Evolutionary conservation across 23 tunicate genomes (phyloP).

Genomic region (Corella eumyota): DNA sequence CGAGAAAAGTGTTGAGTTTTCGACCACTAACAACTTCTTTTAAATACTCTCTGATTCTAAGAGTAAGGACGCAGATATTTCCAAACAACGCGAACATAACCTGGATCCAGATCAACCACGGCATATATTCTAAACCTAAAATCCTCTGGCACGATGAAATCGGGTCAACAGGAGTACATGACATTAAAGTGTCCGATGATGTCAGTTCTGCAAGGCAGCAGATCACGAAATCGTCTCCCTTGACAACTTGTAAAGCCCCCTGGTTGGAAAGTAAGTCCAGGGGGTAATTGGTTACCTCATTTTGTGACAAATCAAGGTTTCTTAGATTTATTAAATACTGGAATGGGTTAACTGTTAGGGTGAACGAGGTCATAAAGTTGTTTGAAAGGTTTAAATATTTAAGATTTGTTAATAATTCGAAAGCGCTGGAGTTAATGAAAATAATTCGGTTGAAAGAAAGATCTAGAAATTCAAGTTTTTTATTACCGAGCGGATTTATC

Average conservation of each 20-base stretch:
- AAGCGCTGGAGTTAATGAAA: too few relatives aligned
- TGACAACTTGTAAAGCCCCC: background rate
- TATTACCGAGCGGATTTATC: too few relatives aligned
- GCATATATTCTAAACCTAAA: background rate
- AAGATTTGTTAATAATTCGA: background rate
- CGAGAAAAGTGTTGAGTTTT: background rate
- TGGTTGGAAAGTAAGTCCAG: background rate
- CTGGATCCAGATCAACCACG: conserved; percentile 5
- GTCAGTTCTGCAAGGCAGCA: conserved; percentile 2
- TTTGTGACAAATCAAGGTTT: background rate
- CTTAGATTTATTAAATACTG: too few relatives aligned
- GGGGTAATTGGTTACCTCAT: background rate
- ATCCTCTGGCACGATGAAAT: conserved; percentile 7
- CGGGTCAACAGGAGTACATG: conserved; percentile 1
- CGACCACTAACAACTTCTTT: background rate
- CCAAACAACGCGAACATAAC: conserved; percentile 2
- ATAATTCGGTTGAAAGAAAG: too few relatives aligned
- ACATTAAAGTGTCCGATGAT: background rate
- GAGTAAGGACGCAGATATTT: background rate
- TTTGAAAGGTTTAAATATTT: background rate
- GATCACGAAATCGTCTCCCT: background rate
- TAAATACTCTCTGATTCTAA: conserved; percentile 3
- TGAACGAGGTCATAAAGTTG: background rate
- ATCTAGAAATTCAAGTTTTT: too few relatives aligned
- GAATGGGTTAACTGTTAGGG: background rate